Percentiles rank a stretch among this genome's conserved stretches.
Conservation (phyloP, 2,888 invertebrate species). For the Lymantria monacha region DNA sequence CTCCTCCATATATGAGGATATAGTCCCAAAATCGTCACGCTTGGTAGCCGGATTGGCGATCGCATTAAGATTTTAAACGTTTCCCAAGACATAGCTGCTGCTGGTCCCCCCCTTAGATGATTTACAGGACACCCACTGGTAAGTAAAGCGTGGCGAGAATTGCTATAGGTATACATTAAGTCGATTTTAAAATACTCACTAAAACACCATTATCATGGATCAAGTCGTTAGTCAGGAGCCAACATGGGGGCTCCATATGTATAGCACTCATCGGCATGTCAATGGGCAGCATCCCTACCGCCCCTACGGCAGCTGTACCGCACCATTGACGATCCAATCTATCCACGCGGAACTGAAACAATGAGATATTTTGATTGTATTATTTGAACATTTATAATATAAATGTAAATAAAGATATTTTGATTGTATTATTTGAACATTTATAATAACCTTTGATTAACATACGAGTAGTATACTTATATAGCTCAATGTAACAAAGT, state of each 20-base stretch:
- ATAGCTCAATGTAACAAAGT: too few relatives aligned
- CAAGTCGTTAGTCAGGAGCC: slow-evolving; percentile 91
- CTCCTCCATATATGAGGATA: too few relatives aligned
- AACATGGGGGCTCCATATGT: slow-evolving; percentile 89
- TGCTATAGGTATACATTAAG: too few relatives aligned
- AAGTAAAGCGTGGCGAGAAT: too few relatives aligned
- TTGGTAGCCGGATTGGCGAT: too few relatives aligned
- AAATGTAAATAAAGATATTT: not conserved
- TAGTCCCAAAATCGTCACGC: too few relatives aligned
- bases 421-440: not conserved
- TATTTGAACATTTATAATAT: not conserved
- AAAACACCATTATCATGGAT: slow-evolving; percentile 91
- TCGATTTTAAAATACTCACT: slow-evolving; percentile 67
- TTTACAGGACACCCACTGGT: too few relatives aligned
- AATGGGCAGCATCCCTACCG: slow-evolving; percentile 88
- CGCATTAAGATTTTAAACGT: too few relatives aligned
- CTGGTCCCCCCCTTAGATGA: too few relatives aligned
- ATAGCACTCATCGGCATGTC: slow-evolving; percentile 87
- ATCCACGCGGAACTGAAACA: slow-evolving; percentile 86
- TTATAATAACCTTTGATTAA: too few relatives aligned
- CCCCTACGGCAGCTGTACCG: slow-evolving; percentile 90
- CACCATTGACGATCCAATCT: slow-evolving; percentile 88
- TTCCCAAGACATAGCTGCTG: too few relatives aligned
- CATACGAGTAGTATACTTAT: too few relatives aligned
- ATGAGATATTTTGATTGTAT: not conserved